Conservation (phyloP, 2,797 vertebrate species). For the Sylvia borin region DNA sequence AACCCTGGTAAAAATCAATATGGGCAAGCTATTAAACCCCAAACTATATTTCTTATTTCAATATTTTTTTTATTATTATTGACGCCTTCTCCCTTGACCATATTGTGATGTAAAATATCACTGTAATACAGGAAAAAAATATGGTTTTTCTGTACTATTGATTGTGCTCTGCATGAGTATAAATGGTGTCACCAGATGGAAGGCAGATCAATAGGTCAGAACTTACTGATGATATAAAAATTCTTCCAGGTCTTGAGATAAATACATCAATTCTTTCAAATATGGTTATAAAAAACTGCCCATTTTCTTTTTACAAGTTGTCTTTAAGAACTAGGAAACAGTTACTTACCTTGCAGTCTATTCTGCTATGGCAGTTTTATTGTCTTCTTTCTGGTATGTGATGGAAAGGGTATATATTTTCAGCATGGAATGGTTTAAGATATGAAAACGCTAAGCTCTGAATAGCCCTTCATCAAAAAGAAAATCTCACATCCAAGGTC, state of each 20-base stretch:
- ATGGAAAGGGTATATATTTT: constrained; percentile 54
- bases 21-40: constrained; percentile 13
- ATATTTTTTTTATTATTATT: background rate
- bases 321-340: constrained; percentile 47
- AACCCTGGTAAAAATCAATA: constrained; percentile 30
- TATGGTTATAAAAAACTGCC: constrained; percentile 19
- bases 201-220: constrained; percentile 59
- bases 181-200: constrained; percentile 41
- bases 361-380: constrained; percentile 55
- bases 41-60: constrained; percentile 10
- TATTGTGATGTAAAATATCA: constrained; percentile 31
- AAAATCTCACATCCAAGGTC: background rate
- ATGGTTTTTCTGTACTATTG: constrained; percentile 46
- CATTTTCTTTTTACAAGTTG: constrained; percentile 42
- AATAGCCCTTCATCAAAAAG: constrained; percentile 15
- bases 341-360: constrained; percentile 50
- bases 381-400: constrained; percentile 9
- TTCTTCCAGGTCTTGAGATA: constrained; percentile 49
- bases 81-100: background rate
- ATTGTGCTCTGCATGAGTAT: constrained; percentile 44
- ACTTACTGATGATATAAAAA: constrained; percentile 53
- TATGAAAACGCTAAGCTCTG: constrained; percentile 22
- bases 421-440: background rate
- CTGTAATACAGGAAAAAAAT: constrained; percentile 15
- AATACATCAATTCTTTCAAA: constrained; percentile 51